Percentiles rank a stretch among this genome's conserved stretches.
Conservation (phyloP, 1,140 invertebrate species). For the Phocides pigmalion region DNA sequence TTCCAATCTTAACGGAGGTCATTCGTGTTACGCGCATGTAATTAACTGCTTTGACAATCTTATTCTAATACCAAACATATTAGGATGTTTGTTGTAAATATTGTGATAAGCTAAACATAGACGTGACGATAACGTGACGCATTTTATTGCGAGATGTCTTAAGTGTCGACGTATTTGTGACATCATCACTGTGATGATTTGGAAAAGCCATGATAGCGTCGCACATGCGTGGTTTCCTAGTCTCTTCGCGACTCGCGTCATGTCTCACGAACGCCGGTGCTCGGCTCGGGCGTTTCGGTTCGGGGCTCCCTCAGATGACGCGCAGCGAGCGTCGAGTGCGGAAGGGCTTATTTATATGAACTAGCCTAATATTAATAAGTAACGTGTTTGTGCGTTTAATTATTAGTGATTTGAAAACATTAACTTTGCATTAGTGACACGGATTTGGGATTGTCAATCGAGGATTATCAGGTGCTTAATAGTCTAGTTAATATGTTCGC, state of each 20-base stretch:
- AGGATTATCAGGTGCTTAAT: neutral
- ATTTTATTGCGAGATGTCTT: conserved; percentile 15
- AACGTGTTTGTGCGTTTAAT: conserved; percentile 25
- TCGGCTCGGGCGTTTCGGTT: conserved; percentile 14
- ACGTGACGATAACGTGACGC: conserved; percentile 11
- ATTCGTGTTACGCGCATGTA: neutral
- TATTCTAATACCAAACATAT: neutral
- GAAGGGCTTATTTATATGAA: conserved; percentile 46
- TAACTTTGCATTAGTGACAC: neutral
- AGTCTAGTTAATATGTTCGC: neutral
- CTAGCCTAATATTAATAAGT: conserved; percentile 15
- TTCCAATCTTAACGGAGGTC: neutral
- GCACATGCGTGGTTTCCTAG: conserved; percentile 72
- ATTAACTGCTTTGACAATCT: conserved; percentile 1
- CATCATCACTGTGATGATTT: conserved; percentile 55
- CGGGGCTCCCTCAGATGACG: conserved; percentile 60
- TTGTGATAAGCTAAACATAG: neutral
- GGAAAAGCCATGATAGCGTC: conserved; percentile 58
- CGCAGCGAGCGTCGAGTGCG: conserved; percentile 58
- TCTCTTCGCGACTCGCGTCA: conserved; percentile 34
- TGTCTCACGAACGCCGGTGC: conserved; percentile 37
- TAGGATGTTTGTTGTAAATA: neutral
- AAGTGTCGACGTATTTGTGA: conserved; percentile 47
- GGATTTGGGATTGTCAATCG: neutral
- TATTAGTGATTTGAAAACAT: neutral